Evolutionary conservation across 2,113 vertebrate species (phyloP).

Genomic region (Nibea albiflora): DNA sequence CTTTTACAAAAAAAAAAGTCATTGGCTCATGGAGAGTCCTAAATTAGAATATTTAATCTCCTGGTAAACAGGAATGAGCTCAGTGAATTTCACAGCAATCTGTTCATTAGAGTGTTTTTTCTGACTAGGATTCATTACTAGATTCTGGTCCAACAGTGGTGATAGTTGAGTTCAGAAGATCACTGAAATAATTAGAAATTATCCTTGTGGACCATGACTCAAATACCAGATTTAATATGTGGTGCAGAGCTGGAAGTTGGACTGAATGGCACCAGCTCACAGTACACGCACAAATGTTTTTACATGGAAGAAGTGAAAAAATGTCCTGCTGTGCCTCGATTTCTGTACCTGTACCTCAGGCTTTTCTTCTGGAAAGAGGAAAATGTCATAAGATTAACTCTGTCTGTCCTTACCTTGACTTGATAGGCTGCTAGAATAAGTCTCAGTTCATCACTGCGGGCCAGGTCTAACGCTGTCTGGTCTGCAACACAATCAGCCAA

Average conservation of each 20-base stretch:
- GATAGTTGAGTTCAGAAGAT: not conserved
- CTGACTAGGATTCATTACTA: not conserved
- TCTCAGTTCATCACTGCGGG: conserved; percentile 88
- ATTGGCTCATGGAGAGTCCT: not conserved
- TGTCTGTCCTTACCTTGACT: conserved; percentile 83
- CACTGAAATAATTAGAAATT: not conserved
- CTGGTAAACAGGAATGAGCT: not conserved
- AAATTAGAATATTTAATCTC: not conserved
- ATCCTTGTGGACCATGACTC: not conserved
- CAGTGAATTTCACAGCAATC: not conserved
- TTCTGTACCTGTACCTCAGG: no score
- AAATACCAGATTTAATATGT: conserved; percentile 13
- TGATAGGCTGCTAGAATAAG: conserved; percentile 84
- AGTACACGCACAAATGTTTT: not conserved
- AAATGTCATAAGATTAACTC: not conserved
- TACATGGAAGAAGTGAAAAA: not conserved
- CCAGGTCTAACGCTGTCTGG: conserved; percentile 89
- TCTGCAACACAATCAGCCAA: conserved; percentile 79
- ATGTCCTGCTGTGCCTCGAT: not conserved
- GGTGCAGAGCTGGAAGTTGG: not conserved
- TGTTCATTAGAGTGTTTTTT: conserved; percentile 12
- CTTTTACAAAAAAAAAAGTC: not conserved
- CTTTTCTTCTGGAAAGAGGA: not conserved
- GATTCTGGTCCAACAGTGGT: not conserved
- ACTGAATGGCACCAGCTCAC: not conserved